These are phyloP conservation scores for Archegozetes longisetosus DNA, from an alignment of 1,140 invertebrate species.

Conservation along the genomic window DNA sequence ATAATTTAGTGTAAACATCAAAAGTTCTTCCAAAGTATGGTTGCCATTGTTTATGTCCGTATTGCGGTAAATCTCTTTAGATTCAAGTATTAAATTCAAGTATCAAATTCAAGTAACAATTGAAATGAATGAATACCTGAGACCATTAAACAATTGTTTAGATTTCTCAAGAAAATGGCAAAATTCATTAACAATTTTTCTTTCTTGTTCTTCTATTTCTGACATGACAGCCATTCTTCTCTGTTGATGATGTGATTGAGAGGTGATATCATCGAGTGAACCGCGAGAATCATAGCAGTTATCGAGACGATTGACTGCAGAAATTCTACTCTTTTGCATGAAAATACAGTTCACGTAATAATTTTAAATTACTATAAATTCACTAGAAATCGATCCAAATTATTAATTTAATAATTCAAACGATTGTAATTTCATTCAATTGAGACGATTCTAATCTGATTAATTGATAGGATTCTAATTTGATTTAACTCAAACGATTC, in stretches of 20 bases:
- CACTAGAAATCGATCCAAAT: neutral
- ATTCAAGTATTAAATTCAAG: slow-evolving; percentile 8
- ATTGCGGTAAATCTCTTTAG: slow-evolving; percentile 78
- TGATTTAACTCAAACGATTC: no score
- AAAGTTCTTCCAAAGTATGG: slow-evolving; percentile 92
- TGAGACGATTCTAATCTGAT: no score
- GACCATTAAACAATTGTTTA: slow-evolving; percentile 89
- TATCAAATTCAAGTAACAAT: neutral
- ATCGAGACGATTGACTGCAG: slow-evolving; percentile 9
- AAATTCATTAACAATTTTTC: slow-evolving; percentile 88
- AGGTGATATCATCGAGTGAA: slow-evolving; percentile 8
- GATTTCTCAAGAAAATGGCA: slow-evolving; percentile 92
- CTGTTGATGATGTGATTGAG: slow-evolving; percentile 3
- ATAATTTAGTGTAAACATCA: slow-evolving; percentile 94
- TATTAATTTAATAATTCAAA: no score
- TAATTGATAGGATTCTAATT: no score
- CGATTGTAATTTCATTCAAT: no score
- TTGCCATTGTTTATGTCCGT: slow-evolving; percentile 96
- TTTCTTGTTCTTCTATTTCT: slow-evolving; percentile 45
- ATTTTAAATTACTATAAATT: no score
- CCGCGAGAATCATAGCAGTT: slow-evolving; percentile 16
- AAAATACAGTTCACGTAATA: no score
- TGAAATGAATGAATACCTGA: slow-evolving; percentile 43
- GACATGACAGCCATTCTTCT: slow-evolving; percentile 23
- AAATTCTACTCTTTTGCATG: slow-evolving; percentile 12